phyloP scores from a whole-genome alignment of 2,888 invertebrate species.

The Erynnis tages region DNA sequence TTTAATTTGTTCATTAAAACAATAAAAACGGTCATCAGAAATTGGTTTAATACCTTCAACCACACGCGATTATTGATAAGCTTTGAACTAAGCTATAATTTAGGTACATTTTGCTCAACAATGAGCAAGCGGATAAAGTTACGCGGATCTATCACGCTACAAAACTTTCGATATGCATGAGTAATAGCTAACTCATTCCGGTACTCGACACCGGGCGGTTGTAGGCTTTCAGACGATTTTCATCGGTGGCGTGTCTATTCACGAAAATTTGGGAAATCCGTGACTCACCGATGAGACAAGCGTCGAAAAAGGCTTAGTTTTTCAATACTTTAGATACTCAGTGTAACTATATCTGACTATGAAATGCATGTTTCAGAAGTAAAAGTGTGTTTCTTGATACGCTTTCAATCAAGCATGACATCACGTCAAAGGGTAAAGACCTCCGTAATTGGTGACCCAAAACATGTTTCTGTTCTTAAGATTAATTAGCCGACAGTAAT shows the following conservation, averaged over 20 bases:
- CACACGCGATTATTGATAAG: too few relatives aligned
- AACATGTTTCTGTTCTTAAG: slow-evolving; percentile 18
- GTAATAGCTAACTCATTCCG: slow-evolving; percentile 55
- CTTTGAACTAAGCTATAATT: slow-evolving; percentile 2
- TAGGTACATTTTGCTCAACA: slow-evolving; percentile 12
- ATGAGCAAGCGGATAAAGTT: slow-evolving; percentile 14
- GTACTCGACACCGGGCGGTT: slow-evolving; percentile 54
- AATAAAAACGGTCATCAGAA: too few relatives aligned
- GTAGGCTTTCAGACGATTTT: slow-evolving; percentile 64
- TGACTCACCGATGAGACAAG: slow-evolving; percentile 65
- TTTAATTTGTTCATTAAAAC: too few relatives aligned
- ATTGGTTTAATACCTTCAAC: too few relatives aligned
- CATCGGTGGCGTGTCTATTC: slow-evolving; percentile 38
- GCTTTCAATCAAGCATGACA: not conserved
- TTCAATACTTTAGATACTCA: not conserved
- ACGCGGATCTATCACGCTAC: slow-evolving; percentile 31
- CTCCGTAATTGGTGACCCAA: slow-evolving; percentile 19
- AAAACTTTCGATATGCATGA: slow-evolving; percentile 62
- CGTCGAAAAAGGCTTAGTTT: slow-evolving; percentile 28
- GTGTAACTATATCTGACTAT: not conserved
- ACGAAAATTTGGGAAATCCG: slow-evolving; percentile 73
- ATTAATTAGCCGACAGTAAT: slow-evolving; percentile 25
- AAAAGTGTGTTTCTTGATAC: slow-evolving; percentile 8
- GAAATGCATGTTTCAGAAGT: not conserved
- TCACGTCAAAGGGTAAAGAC: slow-evolving; percentile 15